A percentile compares a stretch with the other conserved stretches of the same genome.
phyloP scores from a whole-genome alignment of 2,113 vertebrate species.

The Rattus rattus region DNA sequence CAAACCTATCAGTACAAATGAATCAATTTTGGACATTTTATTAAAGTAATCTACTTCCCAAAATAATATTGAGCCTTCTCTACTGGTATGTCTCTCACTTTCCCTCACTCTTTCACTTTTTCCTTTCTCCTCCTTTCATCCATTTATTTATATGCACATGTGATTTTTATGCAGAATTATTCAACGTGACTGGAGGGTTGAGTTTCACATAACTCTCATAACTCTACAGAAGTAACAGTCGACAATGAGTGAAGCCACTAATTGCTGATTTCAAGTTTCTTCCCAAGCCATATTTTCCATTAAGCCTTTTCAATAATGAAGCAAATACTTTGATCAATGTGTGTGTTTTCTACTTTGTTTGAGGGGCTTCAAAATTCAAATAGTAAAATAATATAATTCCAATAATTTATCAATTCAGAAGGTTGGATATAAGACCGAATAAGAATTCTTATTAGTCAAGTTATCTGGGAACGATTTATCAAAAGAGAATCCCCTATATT shows the following conservation, averaged over 20 bases:
- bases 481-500: not conserved
- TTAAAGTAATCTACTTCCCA: not conserved
- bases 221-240: not conserved
- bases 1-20: not conserved
- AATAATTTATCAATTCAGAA: not conserved
- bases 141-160: not conserved
- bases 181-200: not conserved
- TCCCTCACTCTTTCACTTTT: not conserved
- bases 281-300: not conserved
- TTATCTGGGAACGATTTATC: not conserved
- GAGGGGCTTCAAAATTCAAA: not conserved
- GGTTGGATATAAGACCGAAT: not conserved
- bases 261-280: not conserved
- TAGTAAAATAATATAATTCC: no score
- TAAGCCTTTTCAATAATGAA: not conserved
- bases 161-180: not conserved
- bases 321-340: not conserved
- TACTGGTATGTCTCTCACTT: not conserved
- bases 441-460: not conserved
- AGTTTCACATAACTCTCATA: not conserved
- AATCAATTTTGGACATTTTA: not conserved
- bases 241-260: not conserved
- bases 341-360: not conserved
- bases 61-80: not conserved
- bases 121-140: fast-evolving